phyloP scores from a whole-genome alignment of 2,113 vertebrate genomes.

The Thymallus thymallus region DNA sequence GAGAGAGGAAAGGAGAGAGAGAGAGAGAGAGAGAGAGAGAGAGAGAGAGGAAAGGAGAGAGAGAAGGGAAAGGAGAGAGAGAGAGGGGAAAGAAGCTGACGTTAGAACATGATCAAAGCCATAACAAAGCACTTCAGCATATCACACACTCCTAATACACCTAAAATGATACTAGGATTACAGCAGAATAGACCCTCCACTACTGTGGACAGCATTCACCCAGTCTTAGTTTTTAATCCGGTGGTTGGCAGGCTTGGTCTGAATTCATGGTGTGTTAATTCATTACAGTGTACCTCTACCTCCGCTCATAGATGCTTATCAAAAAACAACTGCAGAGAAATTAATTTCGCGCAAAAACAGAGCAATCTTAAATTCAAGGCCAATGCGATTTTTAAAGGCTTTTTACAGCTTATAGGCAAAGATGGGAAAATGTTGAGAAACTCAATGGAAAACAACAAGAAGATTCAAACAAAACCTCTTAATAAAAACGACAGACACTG shows the following conservation, averaged over 20 bases:
- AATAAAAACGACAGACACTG: too few relatives aligned
- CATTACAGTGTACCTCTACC: background rate
- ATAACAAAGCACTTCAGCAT: background rate
- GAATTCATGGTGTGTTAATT: background rate
- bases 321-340: background rate
- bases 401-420: background rate
- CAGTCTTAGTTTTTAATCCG: background rate
- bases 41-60: too few relatives aligned
- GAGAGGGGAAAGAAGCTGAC: background rate
- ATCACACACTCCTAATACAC: background rate
- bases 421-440: background rate
- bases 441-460: slow-evolving; percentile 31
- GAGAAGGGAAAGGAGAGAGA: slow-evolving; percentile 2
- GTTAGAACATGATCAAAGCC: slow-evolving; percentile 2
- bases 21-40: too few relatives aligned
- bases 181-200: background rate
- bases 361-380: slow-evolving; percentile 18
- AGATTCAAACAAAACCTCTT: background rate
- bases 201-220: too few relatives aligned
- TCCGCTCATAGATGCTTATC: background rate
- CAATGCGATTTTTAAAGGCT: background rate
- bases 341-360: slow-evolving; percentile 24
- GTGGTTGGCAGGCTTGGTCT: background rate
- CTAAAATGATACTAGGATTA: background rate
- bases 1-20: too few relatives aligned